Conservation (phyloP, 2,113 vertebrate genomes). For the Nestor notabilis region DNA sequence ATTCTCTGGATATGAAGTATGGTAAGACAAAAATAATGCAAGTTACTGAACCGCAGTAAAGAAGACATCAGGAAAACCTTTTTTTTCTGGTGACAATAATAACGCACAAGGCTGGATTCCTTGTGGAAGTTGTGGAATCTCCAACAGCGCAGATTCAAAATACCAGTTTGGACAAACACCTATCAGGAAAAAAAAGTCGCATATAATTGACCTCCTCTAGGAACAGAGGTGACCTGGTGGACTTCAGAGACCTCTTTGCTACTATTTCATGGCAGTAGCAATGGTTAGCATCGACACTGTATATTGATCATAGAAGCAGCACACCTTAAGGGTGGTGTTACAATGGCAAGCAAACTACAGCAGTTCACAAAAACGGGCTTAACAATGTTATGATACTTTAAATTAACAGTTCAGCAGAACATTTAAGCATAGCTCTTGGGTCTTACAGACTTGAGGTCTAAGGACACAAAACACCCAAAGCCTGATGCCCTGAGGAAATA, state of each 20-base stretch:
- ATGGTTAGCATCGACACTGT: neutral
- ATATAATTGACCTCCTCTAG: neutral
- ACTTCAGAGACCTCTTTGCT: neutral
- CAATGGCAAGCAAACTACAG: neutral
- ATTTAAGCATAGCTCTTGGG: neutral
- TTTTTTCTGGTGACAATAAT: neutral
- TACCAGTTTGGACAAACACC: neutral
- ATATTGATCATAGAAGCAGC: neutral
- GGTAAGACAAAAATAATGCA: neutral
- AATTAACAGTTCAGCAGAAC: neutral
- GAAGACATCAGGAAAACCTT: neutral
- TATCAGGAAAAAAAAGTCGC: neutral
- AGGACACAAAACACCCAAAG: neutral
- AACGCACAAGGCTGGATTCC: neutral
- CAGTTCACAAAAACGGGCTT: neutral
- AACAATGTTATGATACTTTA: neutral
- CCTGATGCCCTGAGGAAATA: neutral
- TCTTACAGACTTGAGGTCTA: neutral
- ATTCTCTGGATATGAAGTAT: neutral
- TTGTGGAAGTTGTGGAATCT: neutral
- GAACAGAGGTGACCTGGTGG: neutral
- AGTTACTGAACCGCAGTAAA: neutral
- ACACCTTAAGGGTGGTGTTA: neutral
- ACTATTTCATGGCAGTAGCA: fast-evolving
- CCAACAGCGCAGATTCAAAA: neutral